Base-by-base conservation (phyloP, 1,140 invertebrate species). In the Cepaea nemoralis region DNA sequence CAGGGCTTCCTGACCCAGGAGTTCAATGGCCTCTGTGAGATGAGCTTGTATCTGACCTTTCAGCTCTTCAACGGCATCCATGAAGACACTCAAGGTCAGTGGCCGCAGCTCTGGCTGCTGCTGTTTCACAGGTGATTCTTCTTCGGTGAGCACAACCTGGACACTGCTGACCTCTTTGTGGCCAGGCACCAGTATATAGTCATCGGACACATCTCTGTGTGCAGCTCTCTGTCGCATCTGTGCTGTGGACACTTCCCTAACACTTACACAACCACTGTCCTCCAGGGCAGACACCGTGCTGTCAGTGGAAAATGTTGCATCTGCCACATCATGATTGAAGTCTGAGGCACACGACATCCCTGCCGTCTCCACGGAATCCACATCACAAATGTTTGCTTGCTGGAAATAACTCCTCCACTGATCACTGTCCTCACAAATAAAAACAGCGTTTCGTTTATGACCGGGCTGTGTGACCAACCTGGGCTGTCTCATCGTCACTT, bases 1-100 rank as follows among this genome's bases (percentile, higher is more conserved):
- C 35, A 73, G 35, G 5, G 48, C 12, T 27, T 12, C 10, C 24
- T 27, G n/a, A 22, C 22, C 31, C 1, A 80, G 69, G 33, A 40
- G 50, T 14, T 70, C 69, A 27, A 73, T 33, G 33, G 73, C 37
- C 2, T 80, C 78, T 5, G 42, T 22, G 45, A 80, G 73, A 24
- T 67, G 69, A 1, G 45, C 48, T 33, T 80, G 66, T 35, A 80
- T 45, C 33, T 8, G n/a, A 6, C 27, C 24, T 39, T 80, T 80
- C 31, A 80, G 27, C 0, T 35, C 59, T 22, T 80, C 78, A 3
- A 80, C 31, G 5, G 19, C 10, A 39, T 59, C 3, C 45, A 73
- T 50, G 12, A 69, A 37, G 27, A n/a, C 14, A 10, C 37, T 48
- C 19, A 79, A 31, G 14, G 77, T 33, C 8, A 69, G 24, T 40